These are phyloP conservation scores for Trinorchestia longiramus DNA, from an alignment of 1,140 invertebrate species.

Conservation along the genomic window DNA sequence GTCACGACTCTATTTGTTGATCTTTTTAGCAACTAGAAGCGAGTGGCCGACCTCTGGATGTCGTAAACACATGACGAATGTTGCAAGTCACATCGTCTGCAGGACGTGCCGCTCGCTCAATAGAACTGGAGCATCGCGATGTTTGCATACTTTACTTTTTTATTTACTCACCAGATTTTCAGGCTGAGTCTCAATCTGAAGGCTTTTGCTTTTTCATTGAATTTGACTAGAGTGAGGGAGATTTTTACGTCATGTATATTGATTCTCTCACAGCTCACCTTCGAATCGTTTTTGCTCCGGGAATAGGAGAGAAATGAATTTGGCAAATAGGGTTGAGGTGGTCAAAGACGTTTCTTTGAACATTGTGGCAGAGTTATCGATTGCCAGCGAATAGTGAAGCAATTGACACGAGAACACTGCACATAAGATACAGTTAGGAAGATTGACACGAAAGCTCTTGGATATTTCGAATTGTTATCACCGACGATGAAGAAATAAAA, in stretches of 20 bases:
- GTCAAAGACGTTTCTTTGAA: neutral
- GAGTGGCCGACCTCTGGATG: constrained; percentile 20
- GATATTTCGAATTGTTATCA: too few relatives aligned
- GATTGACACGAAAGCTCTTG: neutral
- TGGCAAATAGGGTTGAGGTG: neutral
- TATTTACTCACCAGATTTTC: constrained; percentile 25
- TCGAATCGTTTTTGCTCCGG: neutral
- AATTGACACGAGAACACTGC: constrained; percentile 11
- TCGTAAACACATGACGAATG: constrained; percentile 51
- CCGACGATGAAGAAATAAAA: too few relatives aligned
- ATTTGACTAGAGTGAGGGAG: neutral
- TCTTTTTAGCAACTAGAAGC: constrained; percentile 46
- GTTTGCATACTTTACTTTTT: constrained; percentile 41
- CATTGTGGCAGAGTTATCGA: constrained; percentile 15
- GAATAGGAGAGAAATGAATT: constrained; percentile 27
- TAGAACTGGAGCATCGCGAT: constrained; percentile 44
- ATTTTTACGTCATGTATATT: constrained; percentile 8
- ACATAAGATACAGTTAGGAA: neutral
- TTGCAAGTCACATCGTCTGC: constrained; percentile 48
- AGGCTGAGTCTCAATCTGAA: neutral
- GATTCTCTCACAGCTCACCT: neutral
- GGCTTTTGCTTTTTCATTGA: neutral
- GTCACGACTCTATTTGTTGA: constrained; percentile 52
- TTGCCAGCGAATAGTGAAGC: neutral
- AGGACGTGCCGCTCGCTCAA: constrained; percentile 26